These are phyloP conservation scores for Peromyscus maniculatus DNA, from an alignment of 2,113 vertebrate species.

Conservation along the genomic window DNA sequence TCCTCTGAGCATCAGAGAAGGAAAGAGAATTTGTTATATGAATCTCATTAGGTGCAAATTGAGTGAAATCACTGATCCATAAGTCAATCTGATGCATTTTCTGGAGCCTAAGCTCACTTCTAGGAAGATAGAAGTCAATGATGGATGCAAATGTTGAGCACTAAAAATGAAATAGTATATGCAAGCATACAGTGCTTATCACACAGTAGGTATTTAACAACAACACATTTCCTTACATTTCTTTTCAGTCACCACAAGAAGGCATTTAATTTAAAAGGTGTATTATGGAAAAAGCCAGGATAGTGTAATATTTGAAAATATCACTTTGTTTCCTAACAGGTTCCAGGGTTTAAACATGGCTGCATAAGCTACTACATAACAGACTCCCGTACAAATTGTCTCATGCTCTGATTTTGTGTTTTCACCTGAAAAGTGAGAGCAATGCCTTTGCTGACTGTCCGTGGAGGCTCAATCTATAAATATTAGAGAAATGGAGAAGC, in stretches of 20 bases:
- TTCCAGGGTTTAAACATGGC: not conserved
- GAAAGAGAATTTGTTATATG: not conserved
- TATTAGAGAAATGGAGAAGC: not conserved
- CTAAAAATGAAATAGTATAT: not conserved
- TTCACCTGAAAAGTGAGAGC: not conserved
- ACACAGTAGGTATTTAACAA: not conserved
- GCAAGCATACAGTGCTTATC: not conserved
- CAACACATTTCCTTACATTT: too few relatives aligned
- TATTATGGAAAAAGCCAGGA: not conserved
- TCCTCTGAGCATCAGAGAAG: not conserved
- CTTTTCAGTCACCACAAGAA: not conserved
- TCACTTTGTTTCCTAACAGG: not conserved
- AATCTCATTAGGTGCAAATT: not conserved
- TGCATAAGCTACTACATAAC: not conserved
- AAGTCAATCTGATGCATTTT: not conserved
- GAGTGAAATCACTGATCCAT: not conserved
- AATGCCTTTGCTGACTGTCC: not conserved
- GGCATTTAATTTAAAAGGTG: not conserved
- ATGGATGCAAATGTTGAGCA: not conserved
- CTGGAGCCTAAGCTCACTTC: not conserved
- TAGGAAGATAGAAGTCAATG: not conserved
- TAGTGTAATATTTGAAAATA: fast-evolving
- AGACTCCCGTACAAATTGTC: not conserved
- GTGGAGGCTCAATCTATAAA: not conserved
- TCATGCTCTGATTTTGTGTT: not conserved